Conservation (phyloP, 2,797 vertebrate species). For the Cheracebus regulus region DNA sequence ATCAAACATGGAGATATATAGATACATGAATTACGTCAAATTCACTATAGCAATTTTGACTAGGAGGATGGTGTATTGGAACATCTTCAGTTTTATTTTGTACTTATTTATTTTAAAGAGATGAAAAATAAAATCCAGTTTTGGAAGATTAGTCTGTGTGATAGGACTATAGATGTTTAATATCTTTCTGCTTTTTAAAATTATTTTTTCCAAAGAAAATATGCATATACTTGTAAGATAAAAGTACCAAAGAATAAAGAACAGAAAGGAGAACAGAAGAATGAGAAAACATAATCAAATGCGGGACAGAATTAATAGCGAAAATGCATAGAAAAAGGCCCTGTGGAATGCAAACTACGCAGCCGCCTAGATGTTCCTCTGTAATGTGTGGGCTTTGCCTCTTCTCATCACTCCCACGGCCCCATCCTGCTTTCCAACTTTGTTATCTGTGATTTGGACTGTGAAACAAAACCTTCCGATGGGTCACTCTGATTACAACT, state of each 20-base stretch:
- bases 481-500: background rate
- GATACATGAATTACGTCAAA: background rate
- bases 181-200: background rate
- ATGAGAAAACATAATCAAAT: background rate
- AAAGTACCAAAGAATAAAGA: background rate
- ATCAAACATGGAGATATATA: background rate
- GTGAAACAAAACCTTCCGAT: background rate
- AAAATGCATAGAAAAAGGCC: background rate
- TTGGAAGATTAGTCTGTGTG: background rate
- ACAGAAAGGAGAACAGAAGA: background rate
- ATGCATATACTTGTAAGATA: background rate
- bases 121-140: background rate
- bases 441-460: background rate
- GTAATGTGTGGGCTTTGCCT: background rate
- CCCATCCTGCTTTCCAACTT: background rate
- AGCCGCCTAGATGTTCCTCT: background rate
- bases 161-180: background rate
- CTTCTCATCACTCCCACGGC: background rate
- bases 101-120: background rate
- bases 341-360: accelerated
- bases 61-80: background rate
- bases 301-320: background rate
- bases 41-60: background rate
- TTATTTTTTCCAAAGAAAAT: background rate
- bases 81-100: background rate